Conservation (phyloP, 1,140 invertebrate species). For the Bombus polaris region DNA sequence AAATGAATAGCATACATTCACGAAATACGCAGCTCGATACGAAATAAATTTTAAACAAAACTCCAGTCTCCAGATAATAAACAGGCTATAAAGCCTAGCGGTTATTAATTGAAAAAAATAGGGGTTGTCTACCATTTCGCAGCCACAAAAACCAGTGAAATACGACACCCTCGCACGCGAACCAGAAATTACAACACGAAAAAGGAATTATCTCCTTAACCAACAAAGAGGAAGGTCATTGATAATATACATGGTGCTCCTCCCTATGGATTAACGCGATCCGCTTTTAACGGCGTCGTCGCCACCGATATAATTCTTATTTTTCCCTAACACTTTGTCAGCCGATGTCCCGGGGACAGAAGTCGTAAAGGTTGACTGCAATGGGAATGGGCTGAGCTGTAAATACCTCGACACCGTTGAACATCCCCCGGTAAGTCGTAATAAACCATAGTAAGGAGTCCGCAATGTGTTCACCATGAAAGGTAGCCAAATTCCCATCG, state of each 20-base stretch:
- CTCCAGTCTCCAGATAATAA: too few species aligned
- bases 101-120: neutral
- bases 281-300: conserved; percentile 21
- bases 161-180: neutral
- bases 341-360: neutral
- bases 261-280: conserved; percentile 27
- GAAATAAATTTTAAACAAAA: too few species aligned
- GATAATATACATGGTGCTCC: neutral
- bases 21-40: too few species aligned
- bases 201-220: neutral
- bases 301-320: conserved; percentile 52
- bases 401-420: conserved; percentile 69
- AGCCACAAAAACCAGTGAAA: neutral
- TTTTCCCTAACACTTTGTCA: conserved; percentile 43
- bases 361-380: neutral
- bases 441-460: conserved; percentile 64
- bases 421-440: conserved; percentile 73
- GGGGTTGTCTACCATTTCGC: neutral
- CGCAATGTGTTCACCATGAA: conserved; percentile 43
- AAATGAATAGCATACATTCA: too few species aligned
- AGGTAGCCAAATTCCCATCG: conserved; percentile 42
- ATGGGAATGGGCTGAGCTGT: conserved; percentile 61
- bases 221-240: neutral
- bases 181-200: conserved; percentile 8
- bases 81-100: neutral